phyloP scores from a whole-genome alignment of 2,888 invertebrate species.

The Lamellibrachia satsuma region DNA sequence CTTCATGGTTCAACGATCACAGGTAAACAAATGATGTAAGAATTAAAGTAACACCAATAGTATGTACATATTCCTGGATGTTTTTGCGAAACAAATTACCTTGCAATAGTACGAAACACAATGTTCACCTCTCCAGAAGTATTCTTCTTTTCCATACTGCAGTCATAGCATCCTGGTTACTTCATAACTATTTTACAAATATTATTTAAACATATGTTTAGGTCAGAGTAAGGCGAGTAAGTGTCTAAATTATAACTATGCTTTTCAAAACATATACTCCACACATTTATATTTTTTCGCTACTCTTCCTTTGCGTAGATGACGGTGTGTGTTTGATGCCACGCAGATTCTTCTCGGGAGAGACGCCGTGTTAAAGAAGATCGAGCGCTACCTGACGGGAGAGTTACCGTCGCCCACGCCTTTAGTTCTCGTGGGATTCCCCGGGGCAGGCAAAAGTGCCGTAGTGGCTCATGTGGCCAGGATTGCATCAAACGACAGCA shows the following conservation, averaged over 20 bases:
- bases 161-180: neutral
- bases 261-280: no score
- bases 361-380: constrained; percentile 36
- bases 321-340: neutral
- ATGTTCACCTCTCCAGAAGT: neutral
- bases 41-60: neutral
- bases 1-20: constrained; percentile 47
- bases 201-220: neutral
- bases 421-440: constrained; percentile 42
- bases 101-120: neutral
- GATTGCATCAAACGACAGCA: constrained; percentile 32
- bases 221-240: neutral
- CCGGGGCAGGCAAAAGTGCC: no score
- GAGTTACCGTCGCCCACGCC: constrained; percentile 28
- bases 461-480: constrained; percentile 43
- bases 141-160: neutral
- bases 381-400: constrained; percentile 38
- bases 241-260: no score
- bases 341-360: constrained; percentile 45
- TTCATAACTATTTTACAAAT: neutral
- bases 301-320: no score
- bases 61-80: neutral
- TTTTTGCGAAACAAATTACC: neutral
- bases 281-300: no score
- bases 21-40: constrained; percentile 35